Evolutionary conservation across 1,140 invertebrate species (phyloP), one percentile per base, ranked within the genome.

Genomic region (Batillaria attramentaria): DNA sequence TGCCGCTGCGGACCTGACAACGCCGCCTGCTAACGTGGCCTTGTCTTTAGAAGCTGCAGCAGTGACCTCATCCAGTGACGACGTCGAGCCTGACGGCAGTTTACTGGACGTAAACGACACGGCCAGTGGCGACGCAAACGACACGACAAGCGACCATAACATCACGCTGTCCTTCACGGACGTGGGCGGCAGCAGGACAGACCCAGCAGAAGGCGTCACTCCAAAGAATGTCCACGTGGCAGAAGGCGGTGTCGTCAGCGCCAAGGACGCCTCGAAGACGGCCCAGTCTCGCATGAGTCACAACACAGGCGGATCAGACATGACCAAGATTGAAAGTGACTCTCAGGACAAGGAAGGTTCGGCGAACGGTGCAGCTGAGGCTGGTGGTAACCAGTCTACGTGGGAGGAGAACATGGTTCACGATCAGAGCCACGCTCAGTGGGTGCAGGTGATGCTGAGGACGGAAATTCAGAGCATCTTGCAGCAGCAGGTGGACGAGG

Each of bases 401-500:
- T 77, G 69, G 69, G 50, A 60, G 62, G 77, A 73, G 37, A 70
- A 66, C 72, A 75, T 75, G 70, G 20, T 73, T 43, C 70, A 33
- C 20, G 76, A 78, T 28, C 60, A 78, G 43, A 31, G 4, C 6
- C 16, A 66, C 43, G 28, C 33, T 10, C 16, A 78, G 28, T 76
- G 80, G 62, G 8, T 77, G 31, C 79, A 84, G 43, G 57, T 68
- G 65, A 68, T 77, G 33, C 65, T 84, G 10, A 78, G 70, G 75
- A 50, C 68, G 20, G 83, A 81, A 65, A 76, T 83, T 28, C 57
- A 66, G 39, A 35, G 31, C 5, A 57, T 81, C 24, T 28, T 84
- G 28, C 66, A 78, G 62, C 18, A 73, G 28, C 80, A 76, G n/a
- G 41, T 84, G 76, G 83, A 79, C n/a, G 80, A 80, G 46, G 66